Base-by-base conservation (phyloP, 2,797 vertebrate species). In the Pipistrellus nathusii region DNA sequence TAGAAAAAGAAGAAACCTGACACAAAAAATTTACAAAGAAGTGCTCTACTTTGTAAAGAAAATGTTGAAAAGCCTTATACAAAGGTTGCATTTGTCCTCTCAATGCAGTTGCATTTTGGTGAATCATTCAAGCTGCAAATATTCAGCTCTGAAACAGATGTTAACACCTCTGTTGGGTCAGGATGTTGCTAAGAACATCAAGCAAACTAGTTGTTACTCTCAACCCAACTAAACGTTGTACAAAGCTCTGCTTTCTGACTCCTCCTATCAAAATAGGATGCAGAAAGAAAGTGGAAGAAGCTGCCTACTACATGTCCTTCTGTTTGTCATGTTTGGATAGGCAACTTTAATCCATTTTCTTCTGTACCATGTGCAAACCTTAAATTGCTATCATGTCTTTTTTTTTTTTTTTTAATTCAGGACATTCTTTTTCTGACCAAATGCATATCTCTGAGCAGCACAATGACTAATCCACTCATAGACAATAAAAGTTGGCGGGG, bases 1-100 rank as follows among this genome's bases (percentile, higher is more conserved):
- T 48, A 59, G 30, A 20, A 75, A 88, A 90, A 73, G 44, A 86
- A 78, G 44, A 84, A 94, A 76, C 68, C 41, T 85, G 38, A 72
- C 11, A 88, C 5, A 84, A 48, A 94, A 75, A 53, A 32, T 0
- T 83, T 23, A n/a, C n/a, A n/a, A n/a, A 81, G 10, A 81, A 41
- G 25, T 69, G 12, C 9, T 72, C 25, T 48, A 4, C 17, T 25
- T 81, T 66, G 5, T 55, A 93, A 57, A 81, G 53, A 88, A 73
- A 78, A 76, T 8, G 3, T 84, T 92, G 53, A 69, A 69, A 91
- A 89, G 8, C 41, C 20, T 92, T 86, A 38, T 14, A 27, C 23
- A 91, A 23, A 94, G 20, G 25, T n/a, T 44, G 1, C 5, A 48
- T 82, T 93, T 78, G 5, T 93, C 15, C 27, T 94, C 25, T 93